Evolutionary conservation across 2,113 vertebrate genomes (phyloP).

Genomic region (Rhodinocichla rosea): DNA sequence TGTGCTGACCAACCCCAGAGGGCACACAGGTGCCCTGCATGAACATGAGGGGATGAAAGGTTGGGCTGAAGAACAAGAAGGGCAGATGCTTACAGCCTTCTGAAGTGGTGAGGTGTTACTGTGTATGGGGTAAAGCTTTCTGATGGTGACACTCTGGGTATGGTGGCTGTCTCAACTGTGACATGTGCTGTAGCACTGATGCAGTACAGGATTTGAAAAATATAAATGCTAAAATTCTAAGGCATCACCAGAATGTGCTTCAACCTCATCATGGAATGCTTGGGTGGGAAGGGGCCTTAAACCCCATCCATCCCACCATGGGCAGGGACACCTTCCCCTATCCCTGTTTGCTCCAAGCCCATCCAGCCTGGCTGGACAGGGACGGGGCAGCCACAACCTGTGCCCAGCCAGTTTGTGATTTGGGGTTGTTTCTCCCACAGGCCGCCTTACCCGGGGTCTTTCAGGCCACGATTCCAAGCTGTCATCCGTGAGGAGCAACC

Average conservation of each 20-base stretch:
- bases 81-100: too few relatives aligned
- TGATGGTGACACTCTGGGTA: too few relatives aligned
- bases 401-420: accelerated
- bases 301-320: neutral
- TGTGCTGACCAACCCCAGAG: too few relatives aligned
- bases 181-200: neutral
- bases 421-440: constrained; percentile 26
- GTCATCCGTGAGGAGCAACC: constrained; percentile 47
- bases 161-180: too few relatives aligned
- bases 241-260: neutral
- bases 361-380: neutral
- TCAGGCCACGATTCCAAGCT: constrained; percentile 70
- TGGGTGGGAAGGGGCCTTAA: neutral
- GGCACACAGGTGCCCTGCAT: too few relatives aligned
- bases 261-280: neutral
- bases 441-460: constrained; percentile 75
- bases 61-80: too few relatives aligned
- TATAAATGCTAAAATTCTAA: neutral
- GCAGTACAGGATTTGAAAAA: neutral
- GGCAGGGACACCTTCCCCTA: neutral
- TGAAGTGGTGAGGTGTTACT: too few relatives aligned
- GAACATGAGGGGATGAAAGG: too few relatives aligned
- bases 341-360: neutral
- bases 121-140: too few relatives aligned
- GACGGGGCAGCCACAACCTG: accelerated